Conservation (phyloP, 2,797 vertebrate genomes). For the Phrynocephalus vlangalii region DNA sequence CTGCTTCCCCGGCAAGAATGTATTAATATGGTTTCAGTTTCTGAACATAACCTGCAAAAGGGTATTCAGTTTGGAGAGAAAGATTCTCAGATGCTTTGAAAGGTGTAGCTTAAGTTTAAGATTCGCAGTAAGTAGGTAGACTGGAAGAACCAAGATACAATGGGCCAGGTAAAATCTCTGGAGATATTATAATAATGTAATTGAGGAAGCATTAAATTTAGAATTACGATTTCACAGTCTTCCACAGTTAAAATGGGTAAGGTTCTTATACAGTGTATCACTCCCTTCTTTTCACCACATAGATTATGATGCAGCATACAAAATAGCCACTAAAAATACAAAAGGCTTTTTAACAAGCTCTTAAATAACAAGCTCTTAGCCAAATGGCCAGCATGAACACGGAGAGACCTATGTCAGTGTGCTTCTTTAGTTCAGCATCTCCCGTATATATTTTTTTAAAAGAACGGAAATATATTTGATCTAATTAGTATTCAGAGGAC, state of each 20-base stretch:
- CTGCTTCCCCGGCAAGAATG: neutral
- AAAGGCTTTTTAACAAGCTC: neutral
- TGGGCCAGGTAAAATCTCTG: neutral
- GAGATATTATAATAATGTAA: neutral
- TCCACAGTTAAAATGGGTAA: neutral
- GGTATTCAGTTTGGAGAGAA: neutral
- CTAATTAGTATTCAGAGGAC: neutral
- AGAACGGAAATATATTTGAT: neutral
- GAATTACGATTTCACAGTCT: neutral
- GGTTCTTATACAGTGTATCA: neutral
- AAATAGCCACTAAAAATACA: neutral
- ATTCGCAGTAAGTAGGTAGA: neutral
- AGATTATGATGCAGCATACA: neutral
- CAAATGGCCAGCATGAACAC: neutral
- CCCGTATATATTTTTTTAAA: neutral
- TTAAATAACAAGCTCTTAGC: neutral
- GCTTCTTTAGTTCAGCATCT: neutral
- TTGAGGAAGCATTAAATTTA: constrained; percentile 9
- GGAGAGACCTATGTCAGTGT: neutral
- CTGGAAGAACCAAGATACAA: neutral
- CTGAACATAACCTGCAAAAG: neutral
- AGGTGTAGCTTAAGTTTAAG: neutral
- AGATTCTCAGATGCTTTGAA: neutral
- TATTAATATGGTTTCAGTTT: neutral
- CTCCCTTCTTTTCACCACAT: neutral